Evolutionary conservation across 2,888 invertebrate species (phyloP), one percentile per base, ranked within the genome.

Genomic region (Drosophila nr. fundita): DNA sequence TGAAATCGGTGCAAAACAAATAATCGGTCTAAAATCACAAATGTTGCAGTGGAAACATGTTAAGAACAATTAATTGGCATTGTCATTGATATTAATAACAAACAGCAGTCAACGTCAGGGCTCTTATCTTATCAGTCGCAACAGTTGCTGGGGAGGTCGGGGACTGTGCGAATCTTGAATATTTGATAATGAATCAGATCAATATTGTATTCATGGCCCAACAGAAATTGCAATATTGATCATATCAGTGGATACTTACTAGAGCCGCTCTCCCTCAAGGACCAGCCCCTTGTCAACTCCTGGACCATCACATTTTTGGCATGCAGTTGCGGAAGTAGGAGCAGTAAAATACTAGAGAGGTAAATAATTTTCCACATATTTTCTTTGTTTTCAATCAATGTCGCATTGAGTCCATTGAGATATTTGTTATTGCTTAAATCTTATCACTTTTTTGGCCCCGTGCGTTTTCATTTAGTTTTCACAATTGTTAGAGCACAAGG

Each of bases 281-380:
- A 80, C 92, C 92, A 92, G 11, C 60, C 69, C 32, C 83, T 87
- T 40, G 78, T 77, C 40, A 92, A 69, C 61, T 89, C 90, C 21
- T 89, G 71, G 18, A 86, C 82, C 36, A 78, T 78, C 21, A 91
- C 83, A 55, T 78, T 76, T 38, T 81, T 90, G 0, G 83, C 72
- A 11, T 58, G 29, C 21, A 50, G 6, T 15, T 45, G 7, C 3
- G 30, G 27, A 0, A 74, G n/a, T 21, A 27, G 48, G 18, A 67
- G 40, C 13, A 70, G 27, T 6, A 77, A 34, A 13, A 74, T 8
- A 36, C 54, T 52, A 7, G 24, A 54, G 2, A 57, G 27, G 15
- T 62, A 36, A 30, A 73, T 38, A 8, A 70, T 18, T 65, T 55
- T 73, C 0, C 60, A 49, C 87, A 78, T 73, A 29, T 65, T 72